Conservation (phyloP, 1,140 invertebrate genomes). For the Apis laboriosa region DNA sequence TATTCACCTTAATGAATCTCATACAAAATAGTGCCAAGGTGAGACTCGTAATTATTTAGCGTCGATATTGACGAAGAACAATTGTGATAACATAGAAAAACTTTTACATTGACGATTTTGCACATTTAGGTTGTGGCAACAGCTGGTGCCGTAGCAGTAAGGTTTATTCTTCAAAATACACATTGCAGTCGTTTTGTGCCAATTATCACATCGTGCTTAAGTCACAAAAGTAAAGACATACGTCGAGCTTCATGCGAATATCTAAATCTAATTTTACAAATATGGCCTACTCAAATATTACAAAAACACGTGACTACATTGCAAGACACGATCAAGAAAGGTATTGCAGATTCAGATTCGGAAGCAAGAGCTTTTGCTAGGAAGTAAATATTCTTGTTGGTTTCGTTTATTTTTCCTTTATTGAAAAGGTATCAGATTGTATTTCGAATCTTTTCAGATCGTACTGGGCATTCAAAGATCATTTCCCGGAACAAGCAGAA, state of each 20-base stretch:
- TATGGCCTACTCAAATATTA: conserved; percentile 90
- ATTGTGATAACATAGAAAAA: conserved; percentile 4
- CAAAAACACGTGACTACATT: conserved; percentile 91
- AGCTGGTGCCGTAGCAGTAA: conserved; percentile 91
- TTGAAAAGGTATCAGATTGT: too few relatives aligned
- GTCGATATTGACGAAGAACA: background rate
- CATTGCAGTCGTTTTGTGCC: conserved; percentile 93
- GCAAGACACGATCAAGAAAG: conserved; percentile 93
- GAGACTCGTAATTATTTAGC: conserved; percentile 50
- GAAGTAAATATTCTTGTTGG: conserved; percentile 81
- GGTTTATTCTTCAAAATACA: conserved; percentile 94
- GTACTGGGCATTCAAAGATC: conserved; percentile 93
- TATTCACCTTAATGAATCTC: conserved; percentile 92
- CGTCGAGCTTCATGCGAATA: conserved; percentile 91
- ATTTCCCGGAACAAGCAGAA: conserved; percentile 95
- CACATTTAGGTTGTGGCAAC: conserved; percentile 91
- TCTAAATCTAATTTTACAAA: conserved; percentile 90
- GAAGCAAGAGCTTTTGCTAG: conserved; percentile 90
- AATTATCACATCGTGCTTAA: conserved; percentile 90
- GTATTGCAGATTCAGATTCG: conserved; percentile 95
- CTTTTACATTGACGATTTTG: conserved; percentile 31
- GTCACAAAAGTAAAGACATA: conserved; percentile 96
- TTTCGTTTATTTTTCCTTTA: background rate
- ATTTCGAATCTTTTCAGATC: conserved; percentile 83
- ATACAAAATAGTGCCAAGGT: conserved; percentile 98